Conservation (phyloP, 2,113 vertebrate genomes). For the Cyprinodon variegatus region DNA sequence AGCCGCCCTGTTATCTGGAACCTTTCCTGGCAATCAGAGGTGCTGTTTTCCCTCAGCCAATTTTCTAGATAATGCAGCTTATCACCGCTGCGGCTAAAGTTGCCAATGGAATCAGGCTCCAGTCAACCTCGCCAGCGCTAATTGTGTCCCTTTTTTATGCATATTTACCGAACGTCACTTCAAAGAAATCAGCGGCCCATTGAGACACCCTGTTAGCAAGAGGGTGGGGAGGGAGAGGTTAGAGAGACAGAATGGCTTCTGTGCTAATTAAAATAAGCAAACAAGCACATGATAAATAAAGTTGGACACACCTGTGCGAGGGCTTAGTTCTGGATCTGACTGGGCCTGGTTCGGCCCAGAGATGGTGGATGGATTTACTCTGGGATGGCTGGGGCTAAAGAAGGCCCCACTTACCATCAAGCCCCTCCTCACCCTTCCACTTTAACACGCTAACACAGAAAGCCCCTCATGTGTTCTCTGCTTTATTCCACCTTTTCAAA, state of each 20-base stretch:
- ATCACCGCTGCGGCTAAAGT: constrained; percentile 98
- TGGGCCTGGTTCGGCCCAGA: constrained; percentile 43
- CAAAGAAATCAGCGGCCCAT: constrained; percentile 98
- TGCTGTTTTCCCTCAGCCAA: constrained; percentile 99
- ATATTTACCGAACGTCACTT: constrained; percentile 99
- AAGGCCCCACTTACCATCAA: constrained; percentile 71
- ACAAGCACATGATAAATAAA: constrained; percentile 98
- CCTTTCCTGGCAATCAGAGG: constrained; percentile 99
- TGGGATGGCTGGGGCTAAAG: constrained; percentile 69
- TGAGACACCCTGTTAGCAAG: constrained; percentile 91
- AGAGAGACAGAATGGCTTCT: constrained; percentile 90
- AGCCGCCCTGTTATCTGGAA: constrained; percentile 98
- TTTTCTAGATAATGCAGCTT: constrained; percentile 99
- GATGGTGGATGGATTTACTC: constrained; percentile 70
- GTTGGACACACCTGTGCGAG: constrained; percentile 85
- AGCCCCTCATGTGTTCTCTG: constrained; percentile 52
- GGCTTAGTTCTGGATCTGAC: constrained; percentile 83
- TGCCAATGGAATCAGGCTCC: constrained; percentile 98
- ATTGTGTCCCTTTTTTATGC: constrained; percentile 99
- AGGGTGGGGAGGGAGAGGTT: constrained; percentile 6
- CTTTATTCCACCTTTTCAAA: constrained; percentile 63
- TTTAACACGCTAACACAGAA: constrained; percentile 23
- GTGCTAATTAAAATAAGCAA: constrained; percentile 99
- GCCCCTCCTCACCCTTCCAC: constrained; percentile 24
- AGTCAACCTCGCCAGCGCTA: constrained; percentile 96